Conservation (phyloP, 2,797 vertebrate species). For the Rhodeus uyekii region DNA sequence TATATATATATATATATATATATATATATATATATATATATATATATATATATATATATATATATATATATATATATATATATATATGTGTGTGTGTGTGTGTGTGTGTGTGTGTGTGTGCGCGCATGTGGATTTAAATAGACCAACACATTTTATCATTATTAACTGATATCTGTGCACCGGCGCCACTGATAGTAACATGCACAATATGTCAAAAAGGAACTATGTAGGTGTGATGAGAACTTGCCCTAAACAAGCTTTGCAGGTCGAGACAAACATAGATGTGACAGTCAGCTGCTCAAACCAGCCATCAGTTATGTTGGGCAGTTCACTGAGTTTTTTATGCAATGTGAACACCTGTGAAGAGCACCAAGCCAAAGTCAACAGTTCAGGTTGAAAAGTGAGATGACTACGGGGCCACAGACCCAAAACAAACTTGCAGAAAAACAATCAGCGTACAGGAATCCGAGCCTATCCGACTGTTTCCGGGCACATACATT, state of each 20-base stretch:
- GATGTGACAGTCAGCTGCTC: slow-evolving; percentile 22
- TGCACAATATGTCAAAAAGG: neutral
- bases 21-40: too few species aligned
- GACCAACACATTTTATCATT: neutral
- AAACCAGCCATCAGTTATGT: slow-evolving; percentile 31
- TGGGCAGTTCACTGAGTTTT: slow-evolving; percentile 11
- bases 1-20: too few species aligned
- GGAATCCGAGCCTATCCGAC: neutral
- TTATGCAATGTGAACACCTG: slow-evolving; percentile 18
- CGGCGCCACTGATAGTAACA: neutral
- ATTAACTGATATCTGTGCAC: neutral
- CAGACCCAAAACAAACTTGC: slow-evolving; percentile 41
- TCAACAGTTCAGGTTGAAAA: slow-evolving; percentile 44
- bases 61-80: neutral
- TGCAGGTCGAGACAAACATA: neutral
- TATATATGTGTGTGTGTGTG: too few species aligned
- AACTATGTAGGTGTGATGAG: neutral
- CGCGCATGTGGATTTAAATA: too few species aligned
- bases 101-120: too few species aligned
- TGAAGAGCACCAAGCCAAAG: slow-evolving; percentile 27
- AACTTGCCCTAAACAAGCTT: slow-evolving; percentile 2
- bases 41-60: too few species aligned
- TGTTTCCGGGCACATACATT: neutral
- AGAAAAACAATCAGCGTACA: slow-evolving; percentile 28
- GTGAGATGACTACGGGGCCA: slow-evolving; percentile 34